Conservation (phyloP, 2,797 vertebrate species). For the Acropternis orthonyx region DNA sequence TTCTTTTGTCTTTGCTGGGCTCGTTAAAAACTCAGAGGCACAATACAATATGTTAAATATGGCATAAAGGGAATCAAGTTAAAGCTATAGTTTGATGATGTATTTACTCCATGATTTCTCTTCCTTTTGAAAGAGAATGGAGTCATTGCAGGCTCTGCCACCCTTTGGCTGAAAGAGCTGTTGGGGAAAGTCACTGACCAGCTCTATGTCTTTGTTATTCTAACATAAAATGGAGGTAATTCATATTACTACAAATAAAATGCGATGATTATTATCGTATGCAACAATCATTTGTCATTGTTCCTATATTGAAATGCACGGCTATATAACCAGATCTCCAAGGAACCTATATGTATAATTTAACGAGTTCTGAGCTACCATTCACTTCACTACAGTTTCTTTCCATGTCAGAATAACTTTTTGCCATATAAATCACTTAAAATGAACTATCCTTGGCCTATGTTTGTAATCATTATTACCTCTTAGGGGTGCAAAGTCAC, state of each 20-base stretch:
- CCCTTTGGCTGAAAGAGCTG: neutral
- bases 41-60: neutral
- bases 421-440: neutral
- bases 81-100: rapidly evolving
- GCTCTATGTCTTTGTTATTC: neutral
- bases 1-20: neutral
- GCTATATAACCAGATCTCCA: neutral
- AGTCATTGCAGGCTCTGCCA: neutral
- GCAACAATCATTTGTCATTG: neutral
- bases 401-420: neutral
- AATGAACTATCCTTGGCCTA: neutral
- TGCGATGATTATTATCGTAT: neutral
- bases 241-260: neutral
- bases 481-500: neutral
- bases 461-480: neutral
- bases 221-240: neutral
- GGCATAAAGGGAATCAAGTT: neutral
- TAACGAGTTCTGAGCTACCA: neutral
- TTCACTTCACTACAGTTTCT: neutral
- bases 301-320: neutral
- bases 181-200: neutral
- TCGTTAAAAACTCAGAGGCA: neutral
- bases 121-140: neutral
- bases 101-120: neutral
- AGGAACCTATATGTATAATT: neutral